phyloP scores from a whole-genome alignment of 2,888 invertebrate species.

The Archips xylosteana region DNA sequence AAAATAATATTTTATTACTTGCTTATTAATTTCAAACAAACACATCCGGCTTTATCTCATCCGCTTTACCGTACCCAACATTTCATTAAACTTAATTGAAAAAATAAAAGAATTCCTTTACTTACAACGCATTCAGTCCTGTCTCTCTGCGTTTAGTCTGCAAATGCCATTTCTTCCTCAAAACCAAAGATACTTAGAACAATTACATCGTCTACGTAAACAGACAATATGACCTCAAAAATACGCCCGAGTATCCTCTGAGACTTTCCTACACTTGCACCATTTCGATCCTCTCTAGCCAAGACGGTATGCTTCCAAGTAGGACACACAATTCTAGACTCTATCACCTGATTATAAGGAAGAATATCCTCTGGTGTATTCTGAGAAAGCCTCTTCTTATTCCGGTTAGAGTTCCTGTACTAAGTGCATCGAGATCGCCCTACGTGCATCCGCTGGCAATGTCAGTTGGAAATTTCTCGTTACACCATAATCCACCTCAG shows the following conservation, averaged over 20 bases:
- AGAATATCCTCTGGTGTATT: constrained; percentile 45
- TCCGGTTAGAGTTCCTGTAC: constrained; percentile 55
- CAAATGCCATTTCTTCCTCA: constrained; percentile 59
- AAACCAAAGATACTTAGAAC: constrained; percentile 44
- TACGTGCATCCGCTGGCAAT: constrained; percentile 79
- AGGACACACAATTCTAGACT: constrained; percentile 48
- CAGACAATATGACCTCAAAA: constrained; percentile 37
- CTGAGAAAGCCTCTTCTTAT: constrained; percentile 51
- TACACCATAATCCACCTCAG: constrained; percentile 80
- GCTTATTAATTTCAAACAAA: constrained; percentile 10
- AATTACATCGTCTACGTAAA: constrained; percentile 42
- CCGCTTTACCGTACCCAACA: constrained; percentile 48
- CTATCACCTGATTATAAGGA: constrained; percentile 46
- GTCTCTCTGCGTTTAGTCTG: constrained; percentile 73
- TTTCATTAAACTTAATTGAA: constrained; percentile 77
- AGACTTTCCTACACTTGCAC: constrained; percentile 48
- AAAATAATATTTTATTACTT: too few species aligned
- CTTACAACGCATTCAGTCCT: constrained; percentile 69
- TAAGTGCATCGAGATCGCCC: constrained; percentile 81
- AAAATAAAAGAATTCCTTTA: constrained; percentile 75
- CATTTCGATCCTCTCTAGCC: constrained; percentile 49
- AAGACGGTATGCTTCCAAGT: constrained; percentile 47
- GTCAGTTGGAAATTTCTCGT: constrained; percentile 82
- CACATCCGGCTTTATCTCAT: constrained; percentile 3
- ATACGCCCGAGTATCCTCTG: constrained; percentile 48